A percentile compares a stretch with the other conserved stretches of the same genome.
phyloP scores from a whole-genome alignment of 2,888 invertebrate genomes.

The Suillia variegata region DNA sequence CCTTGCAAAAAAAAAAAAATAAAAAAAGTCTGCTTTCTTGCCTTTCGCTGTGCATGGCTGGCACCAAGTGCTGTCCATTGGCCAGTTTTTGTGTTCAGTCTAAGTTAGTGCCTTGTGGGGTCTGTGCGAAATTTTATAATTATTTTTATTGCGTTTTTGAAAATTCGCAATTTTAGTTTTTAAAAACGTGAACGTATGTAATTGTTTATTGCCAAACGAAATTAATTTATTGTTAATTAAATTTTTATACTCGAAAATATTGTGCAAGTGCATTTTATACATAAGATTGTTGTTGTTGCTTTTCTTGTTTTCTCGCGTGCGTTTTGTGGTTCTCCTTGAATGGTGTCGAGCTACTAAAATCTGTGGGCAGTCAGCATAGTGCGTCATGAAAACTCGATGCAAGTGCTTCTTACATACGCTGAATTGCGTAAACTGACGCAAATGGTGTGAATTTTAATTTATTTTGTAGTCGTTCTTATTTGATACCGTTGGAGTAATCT shows the following conservation, averaged over 20 bases:
- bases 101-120: not conserved
- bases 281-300: not conserved
- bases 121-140: not conserved
- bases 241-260: not conserved
- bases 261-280: not conserved
- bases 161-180: not conserved
- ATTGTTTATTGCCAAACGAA: not conserved
- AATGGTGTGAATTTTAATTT: too few species aligned
- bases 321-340: constrained; percentile 1
- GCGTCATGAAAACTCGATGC: too few species aligned
- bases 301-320: too few species aligned
- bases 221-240: not conserved
- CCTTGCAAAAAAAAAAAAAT: not conserved
- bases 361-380: too few species aligned
- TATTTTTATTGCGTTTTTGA: not conserved
- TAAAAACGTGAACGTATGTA: not conserved
- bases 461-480: too few species aligned
- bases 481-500: too few species aligned
- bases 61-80: not conserved
- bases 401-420: too few species aligned
- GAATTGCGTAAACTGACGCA: too few species aligned
- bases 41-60: not conserved
- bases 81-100: constrained; percentile 1
- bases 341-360: too few species aligned
- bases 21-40: not conserved